These are phyloP conservation scores for Spialia ferax DNA, from an alignment of 2,888 invertebrate genomes.

Conservation along the genomic window DNA sequence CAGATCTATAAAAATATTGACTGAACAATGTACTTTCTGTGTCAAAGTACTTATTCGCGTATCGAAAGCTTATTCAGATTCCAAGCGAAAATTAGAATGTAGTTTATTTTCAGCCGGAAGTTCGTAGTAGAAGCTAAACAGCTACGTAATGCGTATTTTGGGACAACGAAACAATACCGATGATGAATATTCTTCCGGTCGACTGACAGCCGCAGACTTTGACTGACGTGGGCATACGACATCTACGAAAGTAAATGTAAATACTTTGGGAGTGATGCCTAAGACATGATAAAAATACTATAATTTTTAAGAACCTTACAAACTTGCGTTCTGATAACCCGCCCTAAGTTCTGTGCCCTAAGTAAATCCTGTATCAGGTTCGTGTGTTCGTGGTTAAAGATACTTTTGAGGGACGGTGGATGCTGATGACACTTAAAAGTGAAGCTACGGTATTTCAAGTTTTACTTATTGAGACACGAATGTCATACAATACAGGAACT, in stretches of 20 bases:
- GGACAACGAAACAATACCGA: slow-evolving; percentile 25
- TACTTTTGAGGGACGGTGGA: no score
- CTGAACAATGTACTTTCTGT: slow-evolving; percentile 24
- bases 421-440: no score
- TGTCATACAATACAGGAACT: no score
- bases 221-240: neutral
- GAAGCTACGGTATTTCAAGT: no score
- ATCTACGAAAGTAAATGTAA: neutral
- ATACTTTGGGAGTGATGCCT: no score
- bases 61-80: slow-evolving; percentile 8
- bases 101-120: slow-evolving; percentile 6
- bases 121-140: slow-evolving; percentile 21
- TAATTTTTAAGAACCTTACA: no score
- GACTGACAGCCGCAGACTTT: slow-evolving; percentile 18
- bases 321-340: no score
- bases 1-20: slow-evolving; percentile 37
- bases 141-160: slow-evolving; percentile 27
- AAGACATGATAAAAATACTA: no score
- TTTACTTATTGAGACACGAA: no score
- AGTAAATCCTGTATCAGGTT: no score
- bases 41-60: slow-evolving; percentile 23
- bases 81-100: slow-evolving; percentile 7
- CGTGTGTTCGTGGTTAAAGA: no score
- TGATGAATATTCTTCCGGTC: slow-evolving; percentile 33
- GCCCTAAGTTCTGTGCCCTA: no score